Base-by-base conservation (phyloP, 2,888 invertebrate species). In the Standfussiana lucernea region DNA sequence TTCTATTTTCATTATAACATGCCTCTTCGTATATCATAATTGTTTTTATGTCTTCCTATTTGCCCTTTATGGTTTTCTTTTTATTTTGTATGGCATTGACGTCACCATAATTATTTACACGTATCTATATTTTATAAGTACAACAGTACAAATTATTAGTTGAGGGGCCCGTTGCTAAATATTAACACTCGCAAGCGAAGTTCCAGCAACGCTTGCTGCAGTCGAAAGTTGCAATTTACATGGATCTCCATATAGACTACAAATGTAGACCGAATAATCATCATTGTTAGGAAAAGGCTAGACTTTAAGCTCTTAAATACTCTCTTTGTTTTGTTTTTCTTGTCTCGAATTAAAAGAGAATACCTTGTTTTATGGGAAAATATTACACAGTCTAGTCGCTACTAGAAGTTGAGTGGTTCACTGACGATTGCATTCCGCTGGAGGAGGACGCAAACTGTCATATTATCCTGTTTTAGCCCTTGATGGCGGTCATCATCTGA, bases 41-140 rank as follows among this genome's bases (percentile, higher is more conserved):
- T n/a, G n/a, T n/a, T n/a, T n/a, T n/a, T n/a, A n/a, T n/a, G n/a
- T n/a, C n/a, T n/a, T 45, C 56, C 11, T 75, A 73, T 53, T 66
- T 6, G 40, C 11, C 62, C 24, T 42, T 50, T 47, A 35, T 35
- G 5, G 18, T 77, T 69, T 59, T 66, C 6, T 47, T 64, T 59
- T 83, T 69, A 28, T 80, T 61, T 76, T 37, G 21, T 35, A 2
- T 61, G n/a, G 32, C 32, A 35, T 47, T 56, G 21, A 42, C 69
- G 59, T 47, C 74, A 42, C 2, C 21, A 0, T 47, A n/a, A n/a
- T n/a, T n/a, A 11, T 28, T 18, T 18, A 37, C 18, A 72, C 13
- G 13, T 28, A 72, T 72, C 50, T 40, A 3, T 50, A 72, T 72
- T 72, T 37, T 32, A 8, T 32, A 59, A 21, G 21, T 32, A 21